Evolutionary conservation across 2,113 vertebrate species (phyloP), one percentile per base, ranked within the genome.

Genomic region (Leptosomus discolor): DNA sequence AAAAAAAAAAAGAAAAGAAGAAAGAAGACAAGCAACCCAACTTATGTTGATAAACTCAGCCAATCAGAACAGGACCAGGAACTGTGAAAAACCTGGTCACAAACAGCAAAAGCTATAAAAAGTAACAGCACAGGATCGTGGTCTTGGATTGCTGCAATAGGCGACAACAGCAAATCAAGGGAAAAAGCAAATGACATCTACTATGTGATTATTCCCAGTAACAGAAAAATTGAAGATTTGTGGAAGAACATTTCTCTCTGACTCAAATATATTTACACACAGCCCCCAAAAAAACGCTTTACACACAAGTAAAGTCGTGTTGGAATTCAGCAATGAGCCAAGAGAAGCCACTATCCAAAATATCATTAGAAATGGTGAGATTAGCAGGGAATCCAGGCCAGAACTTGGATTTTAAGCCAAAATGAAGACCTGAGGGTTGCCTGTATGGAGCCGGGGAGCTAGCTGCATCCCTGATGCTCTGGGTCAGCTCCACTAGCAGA

Each of bases 271-370:
- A 4, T 54, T 69, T 53, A 43, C 10, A 1, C 4, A 6, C 3
- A 2, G 1, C n/a, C n/a, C n/a, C n/a, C n/a, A 1, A 15, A 21
- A 39, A 69, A 15, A 7, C 1, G 16, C 20, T 57, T 69, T 29
- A 39, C 17, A 69, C 8, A 48, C 12, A 69, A 68, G 12, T 54
- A 54, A 85, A 58, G 12, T 34, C 54, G 5, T 16, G 17, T 11
- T 78, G 53, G 58, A 91, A 78, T 78, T 73, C 39, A 71, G 13
- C 27, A 54, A 30, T 15, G 11, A 73, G 17, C 27, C 1, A 4
- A 24, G 13, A 46, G 13, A 83, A 87, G 22, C 26, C 26, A 36
- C 9, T 53, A 37, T 41, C 67, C 6, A 53, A 80, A 65, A 39
- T 61, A 32, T 14, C 10, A 39, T 36, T 61, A 63, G 20, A 74